Conservation (phyloP, 1,140 invertebrate species). For the Chrysoperla carnea region DNA sequence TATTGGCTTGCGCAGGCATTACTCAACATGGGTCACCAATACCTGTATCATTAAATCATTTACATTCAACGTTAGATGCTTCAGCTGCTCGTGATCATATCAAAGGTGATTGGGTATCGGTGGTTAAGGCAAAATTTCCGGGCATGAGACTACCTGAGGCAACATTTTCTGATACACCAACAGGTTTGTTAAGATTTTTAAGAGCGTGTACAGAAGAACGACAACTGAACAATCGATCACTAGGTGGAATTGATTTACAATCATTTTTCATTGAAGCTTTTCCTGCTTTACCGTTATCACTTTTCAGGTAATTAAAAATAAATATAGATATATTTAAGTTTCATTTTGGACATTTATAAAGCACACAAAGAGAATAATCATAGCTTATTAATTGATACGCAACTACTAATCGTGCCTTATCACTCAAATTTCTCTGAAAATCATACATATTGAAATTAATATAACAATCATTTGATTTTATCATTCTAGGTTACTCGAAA, state of each 20-base stretch:
- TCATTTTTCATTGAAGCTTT: conserved; percentile 11
- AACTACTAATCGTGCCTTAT: not conserved
- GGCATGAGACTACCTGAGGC: conserved; percentile 7
- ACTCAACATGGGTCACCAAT: conserved; percentile 6
- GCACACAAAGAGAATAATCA: too few relatives aligned
- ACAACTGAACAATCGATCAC: not conserved
- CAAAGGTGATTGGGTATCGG: conserved; percentile 12
- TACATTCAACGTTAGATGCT: conserved; percentile 10
- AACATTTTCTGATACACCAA: conserved; percentile 8
- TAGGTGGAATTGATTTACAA: conserved; percentile 7
- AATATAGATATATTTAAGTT: not conserved
- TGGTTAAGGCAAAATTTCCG: conserved; percentile 12
- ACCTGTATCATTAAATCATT: conserved; percentile 7
- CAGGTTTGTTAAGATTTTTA: conserved; percentile 14
- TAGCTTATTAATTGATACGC: too few relatives aligned
- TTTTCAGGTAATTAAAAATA: conserved; percentile 6
- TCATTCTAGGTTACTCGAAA: not conserved
- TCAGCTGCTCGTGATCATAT: conserved; percentile 9
- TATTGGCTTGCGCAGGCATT: conserved; percentile 17
- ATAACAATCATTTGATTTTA: not conserved
- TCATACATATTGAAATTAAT: not conserved
- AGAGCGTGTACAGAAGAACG: conserved; percentile 8
- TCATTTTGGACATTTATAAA: too few relatives aligned
- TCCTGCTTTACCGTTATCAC: conserved; percentile 13
- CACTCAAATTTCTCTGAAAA: not conserved